Evolutionary conservation across 2,113 vertebrate species (phyloP).

Genomic region (Castor canadensis): DNA sequence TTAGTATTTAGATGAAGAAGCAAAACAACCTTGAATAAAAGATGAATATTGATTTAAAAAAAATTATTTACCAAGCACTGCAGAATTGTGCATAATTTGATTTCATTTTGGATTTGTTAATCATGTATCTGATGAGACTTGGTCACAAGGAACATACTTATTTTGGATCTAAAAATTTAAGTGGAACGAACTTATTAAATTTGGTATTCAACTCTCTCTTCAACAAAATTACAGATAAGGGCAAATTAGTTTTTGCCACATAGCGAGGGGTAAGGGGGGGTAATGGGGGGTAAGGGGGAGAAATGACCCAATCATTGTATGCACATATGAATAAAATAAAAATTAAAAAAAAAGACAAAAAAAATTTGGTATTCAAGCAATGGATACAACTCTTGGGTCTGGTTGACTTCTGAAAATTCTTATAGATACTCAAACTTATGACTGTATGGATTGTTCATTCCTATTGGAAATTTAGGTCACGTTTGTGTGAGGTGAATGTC

Average conservation of each 20-base stretch:
- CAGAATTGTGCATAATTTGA: conserved; percentile 64
- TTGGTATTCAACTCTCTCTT: conserved; percentile 31
- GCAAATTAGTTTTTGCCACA: too few relatives aligned
- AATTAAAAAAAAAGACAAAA: too few relatives aligned
- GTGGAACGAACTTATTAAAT: conserved; percentile 51
- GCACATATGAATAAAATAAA: too few relatives aligned
- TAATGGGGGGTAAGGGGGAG: too few relatives aligned
- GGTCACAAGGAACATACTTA: conserved; percentile 45
- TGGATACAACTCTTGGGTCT: not conserved
- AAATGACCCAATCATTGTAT: too few relatives aligned
- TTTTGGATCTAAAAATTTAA: conserved; percentile 59
- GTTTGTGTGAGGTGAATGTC: not conserved
- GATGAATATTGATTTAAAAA: conserved; percentile 48
- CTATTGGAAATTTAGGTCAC: not conserved
- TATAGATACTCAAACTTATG: not conserved
- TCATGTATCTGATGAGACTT: conserved; percentile 47
- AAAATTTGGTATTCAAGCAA: conserved; percentile 13
- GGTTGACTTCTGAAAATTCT: conserved; percentile 23
- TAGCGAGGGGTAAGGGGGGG: too few relatives aligned
- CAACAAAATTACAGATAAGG: too few relatives aligned
- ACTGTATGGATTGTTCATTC: not conserved
- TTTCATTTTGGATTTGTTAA: conserved; percentile 65
- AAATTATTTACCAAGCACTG: conserved; percentile 66
- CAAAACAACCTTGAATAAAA: conserved; percentile 72
- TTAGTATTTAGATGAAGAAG: conserved; percentile 76